phyloP scores from a whole-genome alignment of 2,797 vertebrate genomes.

The Myioborus miniatus region DNA sequence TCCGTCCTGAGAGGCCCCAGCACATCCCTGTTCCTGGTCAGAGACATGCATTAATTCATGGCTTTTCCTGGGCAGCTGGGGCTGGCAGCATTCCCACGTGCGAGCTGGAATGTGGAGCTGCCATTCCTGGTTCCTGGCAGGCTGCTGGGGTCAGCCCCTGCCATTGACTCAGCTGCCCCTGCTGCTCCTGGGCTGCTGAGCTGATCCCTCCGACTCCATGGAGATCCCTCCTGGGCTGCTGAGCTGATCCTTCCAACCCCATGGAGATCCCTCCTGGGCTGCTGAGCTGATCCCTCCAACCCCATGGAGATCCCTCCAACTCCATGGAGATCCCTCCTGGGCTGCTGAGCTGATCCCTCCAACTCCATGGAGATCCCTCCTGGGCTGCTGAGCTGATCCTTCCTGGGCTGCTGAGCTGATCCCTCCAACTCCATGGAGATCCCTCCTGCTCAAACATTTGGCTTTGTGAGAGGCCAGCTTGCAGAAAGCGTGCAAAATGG shows the following conservation, averaged over 20 bases:
- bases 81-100: neutral
- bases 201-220: neutral
- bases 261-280: neutral
- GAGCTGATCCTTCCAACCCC: neutral
- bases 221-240: neutral
- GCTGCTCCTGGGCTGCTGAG: neutral
- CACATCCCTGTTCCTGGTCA: neutral
- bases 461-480: neutral
- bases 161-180: conserved; percentile 24
- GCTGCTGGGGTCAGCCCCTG: conserved; percentile 15
- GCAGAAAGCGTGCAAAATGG: rapidly evolving
- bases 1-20: neutral
- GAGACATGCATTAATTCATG: neutral
- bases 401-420: neutral
- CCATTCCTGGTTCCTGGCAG: conserved; percentile 29
- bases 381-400: neutral
- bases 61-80: conserved; percentile 22
- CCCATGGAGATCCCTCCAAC: neutral
- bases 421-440: neutral
- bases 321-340: neutral
- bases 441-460: neutral
- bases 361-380: neutral
- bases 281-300: neutral
- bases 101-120: neutral
- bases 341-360: neutral